Percentiles rank a stretch among this genome's conserved stretches.
phyloP scores from a whole-genome alignment of 2,113 vertebrate genomes.

The Fukomys damarensis region DNA sequence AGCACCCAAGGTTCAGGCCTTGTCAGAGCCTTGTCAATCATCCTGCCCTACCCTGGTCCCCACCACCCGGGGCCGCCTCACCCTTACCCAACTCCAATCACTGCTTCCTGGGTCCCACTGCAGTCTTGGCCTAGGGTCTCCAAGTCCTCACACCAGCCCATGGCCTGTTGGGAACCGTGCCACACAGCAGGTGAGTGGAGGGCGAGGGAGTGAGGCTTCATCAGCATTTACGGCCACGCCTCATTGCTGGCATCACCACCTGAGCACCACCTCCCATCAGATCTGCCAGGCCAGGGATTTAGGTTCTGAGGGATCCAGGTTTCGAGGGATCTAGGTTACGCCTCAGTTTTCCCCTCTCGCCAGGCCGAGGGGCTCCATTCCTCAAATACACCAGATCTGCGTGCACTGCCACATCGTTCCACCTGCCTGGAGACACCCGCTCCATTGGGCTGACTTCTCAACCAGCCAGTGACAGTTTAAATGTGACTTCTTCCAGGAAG shows the following conservation, averaged over 20 bases:
- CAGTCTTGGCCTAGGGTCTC: neutral
- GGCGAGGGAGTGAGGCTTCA: neutral
- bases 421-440: neutral
- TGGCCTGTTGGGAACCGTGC: neutral
- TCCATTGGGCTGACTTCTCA: neutral
- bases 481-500: conserved; percentile 18
- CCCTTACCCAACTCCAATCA: neutral
- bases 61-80: neutral
- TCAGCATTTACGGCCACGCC: neutral
- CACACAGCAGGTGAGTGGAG: neutral
- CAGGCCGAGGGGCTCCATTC: neutral
- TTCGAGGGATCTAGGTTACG: neutral
- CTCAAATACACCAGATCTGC: neutral
- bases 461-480: neutral
- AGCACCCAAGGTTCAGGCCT: neutral
- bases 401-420: neutral
- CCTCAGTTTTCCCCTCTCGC: neutral
- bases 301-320: neutral
- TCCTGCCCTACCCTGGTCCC: neutral
- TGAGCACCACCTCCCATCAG: neutral
- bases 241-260: neutral
- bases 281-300: neutral
- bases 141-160: neutral
- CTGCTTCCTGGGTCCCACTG: neutral
- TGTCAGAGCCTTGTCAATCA: neutral